Conservation (phyloP, 1,140 invertebrate genomes). For the Pinna nobilis region DNA sequence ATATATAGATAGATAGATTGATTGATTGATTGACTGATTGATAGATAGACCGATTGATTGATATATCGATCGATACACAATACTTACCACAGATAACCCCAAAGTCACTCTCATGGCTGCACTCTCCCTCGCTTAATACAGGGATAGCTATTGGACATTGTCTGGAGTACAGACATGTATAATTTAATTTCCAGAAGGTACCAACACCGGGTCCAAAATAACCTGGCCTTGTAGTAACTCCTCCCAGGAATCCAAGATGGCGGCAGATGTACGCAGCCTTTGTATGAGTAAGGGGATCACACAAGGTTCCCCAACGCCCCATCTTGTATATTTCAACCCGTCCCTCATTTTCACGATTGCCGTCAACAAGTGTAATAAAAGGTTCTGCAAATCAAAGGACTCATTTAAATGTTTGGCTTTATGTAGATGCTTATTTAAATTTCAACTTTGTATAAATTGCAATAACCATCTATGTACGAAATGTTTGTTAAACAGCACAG, state of each 20-base stretch:
- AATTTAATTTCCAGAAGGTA: conserved; percentile 51
- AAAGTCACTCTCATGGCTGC: conserved; percentile 48
- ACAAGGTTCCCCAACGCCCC: conserved; percentile 90
- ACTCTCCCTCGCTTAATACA: conserved; percentile 17
- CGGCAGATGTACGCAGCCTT: conserved; percentile 89
- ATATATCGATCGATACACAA: too few species aligned
- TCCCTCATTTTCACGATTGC: conserved; percentile 77
- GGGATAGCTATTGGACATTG: conserved; percentile 29
- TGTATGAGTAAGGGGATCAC: conserved; percentile 86
- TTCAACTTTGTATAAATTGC: too few species aligned
- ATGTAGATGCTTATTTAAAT: too few species aligned
- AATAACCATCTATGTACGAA: too few species aligned
- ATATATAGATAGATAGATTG: too few species aligned
- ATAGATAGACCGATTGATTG: too few species aligned
- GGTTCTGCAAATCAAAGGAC: conserved; percentile 50
- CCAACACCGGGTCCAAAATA: conserved; percentile 50
- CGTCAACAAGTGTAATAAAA: conserved; percentile 64
- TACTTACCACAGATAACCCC: conserved; percentile 58
- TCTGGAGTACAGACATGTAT: conserved; percentile 47
- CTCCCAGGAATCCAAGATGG: conserved; percentile 79
- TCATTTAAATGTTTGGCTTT: too few species aligned
- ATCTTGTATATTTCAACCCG: conserved; percentile 93
- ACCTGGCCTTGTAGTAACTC: conserved; percentile 48
- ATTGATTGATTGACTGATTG: too few species aligned
- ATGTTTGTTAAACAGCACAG: too few species aligned